Percentiles rank a stretch among this genome's conserved stretches.
Conservation (phyloP, 1,140 invertebrate genomes). For the Magallana ariakensis region DNA sequence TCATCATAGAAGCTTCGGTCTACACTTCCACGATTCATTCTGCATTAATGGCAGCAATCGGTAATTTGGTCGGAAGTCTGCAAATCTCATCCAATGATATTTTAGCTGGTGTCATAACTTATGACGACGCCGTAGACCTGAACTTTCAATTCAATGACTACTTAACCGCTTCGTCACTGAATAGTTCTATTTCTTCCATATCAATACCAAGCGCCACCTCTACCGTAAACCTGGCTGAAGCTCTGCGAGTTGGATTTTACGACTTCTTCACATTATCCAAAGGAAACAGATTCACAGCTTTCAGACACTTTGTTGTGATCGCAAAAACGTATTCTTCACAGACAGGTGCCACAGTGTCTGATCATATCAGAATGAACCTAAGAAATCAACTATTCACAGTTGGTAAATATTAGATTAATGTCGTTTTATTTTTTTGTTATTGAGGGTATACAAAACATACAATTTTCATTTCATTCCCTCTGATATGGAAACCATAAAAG, state of each 20-base stretch:
- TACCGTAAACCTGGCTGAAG: neutral
- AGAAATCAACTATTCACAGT: neutral
- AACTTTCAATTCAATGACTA: neutral
- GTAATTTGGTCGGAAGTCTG: neutral
- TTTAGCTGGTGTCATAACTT: neutral
- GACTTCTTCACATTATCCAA: neutral
- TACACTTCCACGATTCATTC: neutral
- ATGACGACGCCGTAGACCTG: neutral
- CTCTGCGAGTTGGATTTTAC: neutral
- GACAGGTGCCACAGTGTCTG: neutral
- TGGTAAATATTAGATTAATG: neutral
- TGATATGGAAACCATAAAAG: no score
- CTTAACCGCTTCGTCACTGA: neutral
- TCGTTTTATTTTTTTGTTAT: no score
- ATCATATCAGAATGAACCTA: neutral
- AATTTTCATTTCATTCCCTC: no score
- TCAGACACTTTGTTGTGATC: neutral
- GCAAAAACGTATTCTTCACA: neutral
- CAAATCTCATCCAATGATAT: neutral
- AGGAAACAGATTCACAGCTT: neutral
- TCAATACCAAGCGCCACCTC: neutral
- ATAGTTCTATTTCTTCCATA: neutral
- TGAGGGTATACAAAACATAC: no score
- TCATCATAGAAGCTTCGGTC: neutral
- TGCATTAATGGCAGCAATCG: neutral